Base-by-base conservation (phyloP, 2,888 invertebrate genomes). In the Himalopsyche japonica region DNA sequence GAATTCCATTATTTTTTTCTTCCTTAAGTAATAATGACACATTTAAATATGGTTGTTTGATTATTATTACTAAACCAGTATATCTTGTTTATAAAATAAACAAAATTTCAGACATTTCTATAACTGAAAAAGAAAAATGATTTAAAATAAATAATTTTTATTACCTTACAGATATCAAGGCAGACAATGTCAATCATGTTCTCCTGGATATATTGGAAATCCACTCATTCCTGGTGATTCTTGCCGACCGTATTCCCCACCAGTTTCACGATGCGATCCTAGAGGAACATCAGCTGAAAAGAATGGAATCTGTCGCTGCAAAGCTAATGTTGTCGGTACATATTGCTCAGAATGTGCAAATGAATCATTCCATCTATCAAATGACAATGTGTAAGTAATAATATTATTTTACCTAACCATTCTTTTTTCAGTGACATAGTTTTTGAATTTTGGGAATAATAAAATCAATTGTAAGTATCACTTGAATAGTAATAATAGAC, bases 321-420 rank as follows among this genome's bases (percentile, higher is more conserved):
- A 91, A 87, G 90, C 89, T 78, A 94, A 95, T 88, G 96, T 95
- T 1, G 94, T 94, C 88, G 99, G 99, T 83, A 92, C 94, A 8
- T 94, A 93, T 89, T 99, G 99, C 91, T 95, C 97, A 89, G 94
- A 95, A 90, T 99, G 99, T 92, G 95, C 95, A 90, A 92, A 95
- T 20, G 95, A 95, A 88, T 95, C 97, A 1, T 99, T 98, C 94
- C 95, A 95, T 89, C 92, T 99, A 85, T 95, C 96, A 83, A 90
- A 93, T 24, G 94, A 94, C 86, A 96, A 96, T 37, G 79, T 80
- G 86, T 84, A 79, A 79, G 64, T 85, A 32, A 20, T 34, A 64
- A 49, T 34, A 30, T 57, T 76, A 5, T 37, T 34, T 43, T 20
- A 82, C 76, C 12, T 82, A 24, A 2, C 15, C 43, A 43, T 43